Conservation (phyloP, 2,797 vertebrate species). For the Tympanoctomys barrerae region DNA sequence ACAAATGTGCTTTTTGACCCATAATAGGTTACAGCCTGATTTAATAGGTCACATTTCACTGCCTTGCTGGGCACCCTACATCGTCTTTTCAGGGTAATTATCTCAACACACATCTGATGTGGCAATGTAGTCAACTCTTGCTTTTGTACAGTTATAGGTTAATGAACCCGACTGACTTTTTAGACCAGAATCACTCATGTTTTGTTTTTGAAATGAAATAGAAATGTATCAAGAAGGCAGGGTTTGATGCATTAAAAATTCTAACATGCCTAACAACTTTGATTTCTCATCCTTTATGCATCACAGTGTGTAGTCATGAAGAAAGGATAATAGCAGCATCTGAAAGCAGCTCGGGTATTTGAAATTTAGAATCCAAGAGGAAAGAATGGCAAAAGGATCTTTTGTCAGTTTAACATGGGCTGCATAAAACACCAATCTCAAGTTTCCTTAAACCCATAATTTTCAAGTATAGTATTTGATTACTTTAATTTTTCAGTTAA, state of each 20-base stretch:
- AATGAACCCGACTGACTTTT: conserved; percentile 88
- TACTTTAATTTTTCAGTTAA: conserved; percentile 52
- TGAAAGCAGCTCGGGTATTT: conserved; percentile 44
- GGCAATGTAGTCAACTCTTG: conserved; percentile 88
- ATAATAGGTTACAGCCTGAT: conserved; percentile 88
- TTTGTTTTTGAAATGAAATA: conserved; percentile 85
- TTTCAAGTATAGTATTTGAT: conserved; percentile 45
- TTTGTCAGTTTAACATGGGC: conserved; percentile 53
- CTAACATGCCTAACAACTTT: conserved; percentile 79
- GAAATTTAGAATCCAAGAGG: conserved; percentile 71
- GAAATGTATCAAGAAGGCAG: conserved; percentile 75
- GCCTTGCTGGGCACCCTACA: conserved; percentile 88
- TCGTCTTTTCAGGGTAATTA: conserved; percentile 90
- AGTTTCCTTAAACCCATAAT: not conserved
- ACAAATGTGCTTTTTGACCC: conserved; percentile 90
- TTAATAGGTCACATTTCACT: conserved; percentile 90
- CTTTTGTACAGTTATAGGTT: conserved; percentile 87
- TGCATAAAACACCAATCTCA: conserved; percentile 37
- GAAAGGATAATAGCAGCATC: conserved; percentile 52
- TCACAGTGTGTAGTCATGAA: conserved; percentile 35
- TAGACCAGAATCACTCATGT: conserved; percentile 83
- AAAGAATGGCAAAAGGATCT: conserved; percentile 70
- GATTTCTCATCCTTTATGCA: conserved; percentile 78
- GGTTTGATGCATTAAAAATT: conserved; percentile 81
- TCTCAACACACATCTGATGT: conserved; percentile 88